phyloP scores from a whole-genome alignment of 2,888 invertebrate species.

The Nematopogon swammerdamellus region DNA sequence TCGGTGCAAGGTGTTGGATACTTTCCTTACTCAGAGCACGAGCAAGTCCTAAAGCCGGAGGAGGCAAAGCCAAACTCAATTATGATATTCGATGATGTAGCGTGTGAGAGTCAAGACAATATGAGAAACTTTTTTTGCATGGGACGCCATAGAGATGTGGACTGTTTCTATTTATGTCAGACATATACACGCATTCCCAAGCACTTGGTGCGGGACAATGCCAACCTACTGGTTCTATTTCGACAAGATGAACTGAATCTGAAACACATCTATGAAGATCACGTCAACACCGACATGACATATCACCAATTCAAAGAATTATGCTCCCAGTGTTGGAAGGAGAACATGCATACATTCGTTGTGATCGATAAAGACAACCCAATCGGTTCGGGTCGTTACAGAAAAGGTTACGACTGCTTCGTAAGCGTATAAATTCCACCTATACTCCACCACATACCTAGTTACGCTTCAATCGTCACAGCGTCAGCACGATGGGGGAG shows the following conservation, averaged over 20 bases:
- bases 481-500: neutral
- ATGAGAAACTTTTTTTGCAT: conserved; percentile 20
- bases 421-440: conserved; percentile 1
- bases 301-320: conserved; percentile 9
- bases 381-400: conserved; percentile 11
- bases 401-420: conserved; percentile 9
- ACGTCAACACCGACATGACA: conserved; percentile 13
- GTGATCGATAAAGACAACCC: conserved; percentile 11
- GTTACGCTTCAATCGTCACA: neutral
- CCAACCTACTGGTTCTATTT: conserved; percentile 6
- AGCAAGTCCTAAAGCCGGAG: conserved; percentile 5
- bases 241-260: conserved; percentile 10
- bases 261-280: conserved; percentile 12
- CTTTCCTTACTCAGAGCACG: conserved; percentile 8
- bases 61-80: conserved; percentile 18
- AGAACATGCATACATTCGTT: conserved; percentile 5
- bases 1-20: conserved; percentile 15
- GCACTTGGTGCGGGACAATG: conserved; percentile 6
- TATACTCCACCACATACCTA: conserved; percentile 2
- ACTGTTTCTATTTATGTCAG: conserved; percentile 20
- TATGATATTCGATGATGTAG: conserved; percentile 27
- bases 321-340: conserved; percentile 3
- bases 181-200: conserved; percentile 7
- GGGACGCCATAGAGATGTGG: conserved; percentile 21
- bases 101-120: conserved; percentile 19